These are phyloP conservation scores for Neodiprion fabricii DNA, from an alignment of 1,140 invertebrate genomes.

Conservation along the genomic window DNA sequence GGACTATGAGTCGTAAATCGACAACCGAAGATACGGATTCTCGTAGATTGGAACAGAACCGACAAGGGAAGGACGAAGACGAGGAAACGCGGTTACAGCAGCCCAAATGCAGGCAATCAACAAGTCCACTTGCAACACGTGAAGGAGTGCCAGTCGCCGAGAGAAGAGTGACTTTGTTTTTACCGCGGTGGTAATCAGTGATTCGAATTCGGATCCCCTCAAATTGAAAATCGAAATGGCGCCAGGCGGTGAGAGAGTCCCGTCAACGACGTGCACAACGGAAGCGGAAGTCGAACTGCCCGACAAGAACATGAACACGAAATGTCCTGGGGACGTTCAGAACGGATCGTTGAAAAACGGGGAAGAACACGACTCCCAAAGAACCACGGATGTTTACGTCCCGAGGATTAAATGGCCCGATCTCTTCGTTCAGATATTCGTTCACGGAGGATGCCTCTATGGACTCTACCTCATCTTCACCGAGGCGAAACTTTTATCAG, in stretches of 20 bases:
- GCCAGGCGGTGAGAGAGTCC: conserved; percentile 33
- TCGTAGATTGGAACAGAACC: too few relatives aligned
- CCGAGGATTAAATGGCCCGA: conserved; percentile 75
- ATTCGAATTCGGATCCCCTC: too few relatives aligned
- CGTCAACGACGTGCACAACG: conserved; percentile 15
- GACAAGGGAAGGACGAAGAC: too few relatives aligned
- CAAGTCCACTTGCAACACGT: too few relatives aligned
- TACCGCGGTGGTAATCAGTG: too few relatives aligned
- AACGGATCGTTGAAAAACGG: conserved; percentile 12
- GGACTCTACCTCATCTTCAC: conserved; percentile 72
- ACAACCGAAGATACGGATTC: too few relatives aligned
- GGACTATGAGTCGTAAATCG: too few relatives aligned
- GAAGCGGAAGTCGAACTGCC: conserved; percentile 12
- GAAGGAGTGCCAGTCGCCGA: too few relatives aligned
- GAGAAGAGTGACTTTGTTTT: too few relatives aligned
- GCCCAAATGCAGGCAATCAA: too few relatives aligned
- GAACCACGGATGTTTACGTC: conserved; percentile 62
- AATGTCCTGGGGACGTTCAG: conserved; percentile 10
- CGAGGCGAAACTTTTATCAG: conserved; percentile 70
- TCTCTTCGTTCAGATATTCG: conserved; percentile 69
- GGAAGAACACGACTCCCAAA: not conserved
- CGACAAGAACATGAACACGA: conserved; percentile 14
- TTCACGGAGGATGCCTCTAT: conserved; percentile 74
- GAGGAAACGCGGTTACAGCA: too few relatives aligned
- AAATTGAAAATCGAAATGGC: conserved; percentile 24